Base-by-base conservation (phyloP, 2,888 invertebrate genomes). In the Mesorhabditis sp. region DNA sequence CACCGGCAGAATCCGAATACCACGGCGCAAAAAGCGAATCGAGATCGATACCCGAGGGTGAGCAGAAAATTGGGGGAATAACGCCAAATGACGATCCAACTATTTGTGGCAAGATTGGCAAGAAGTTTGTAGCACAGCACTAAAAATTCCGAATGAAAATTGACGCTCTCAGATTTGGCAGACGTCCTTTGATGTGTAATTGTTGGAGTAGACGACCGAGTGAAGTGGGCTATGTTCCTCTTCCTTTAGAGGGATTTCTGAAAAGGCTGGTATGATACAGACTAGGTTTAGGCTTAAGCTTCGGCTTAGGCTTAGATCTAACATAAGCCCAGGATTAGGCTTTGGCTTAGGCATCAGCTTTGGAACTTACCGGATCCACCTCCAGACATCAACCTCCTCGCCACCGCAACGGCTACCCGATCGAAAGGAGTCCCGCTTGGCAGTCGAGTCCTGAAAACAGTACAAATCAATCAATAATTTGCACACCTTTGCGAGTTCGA, bases 381-480 rank as follows among this genome's bases (percentile, higher is more conserved):
- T 28, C 28, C 28, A 28, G 72, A 74, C 7, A 77, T 71, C 41
- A 80, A 66, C 6, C 74, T 63, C 41, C 80, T 67, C 5, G 80
- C 83, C 62, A 83, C 80, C 5, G 80, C 79, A 5, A 83, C 78
- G n/a, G 81, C 81, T 7, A 83, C 79, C 13, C 79, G 78, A 68
- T 83, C 83, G 66, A 83, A 75, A 62, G 83, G 82, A 5, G 83
- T 82, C 4, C 83, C 82, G 44, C 82, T 73, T 66, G 74, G 73
- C 7, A 73, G 74, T 50, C 10, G 7, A 13, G 58, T 13, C n/a
- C 58, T 50, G n/a, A 50, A 50, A 50, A 10, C n/a, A 10, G 58
- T 50, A 50, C 7, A 50, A 50, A 50, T n/a, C n/a, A 50, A 13
- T 50, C 10, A 13, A 50, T 50, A 50, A 50, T 50, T 50, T 50